Evolutionary conservation across 2,797 vertebrate species (phyloP).

Genomic region (Semotilus atromaculatus): DNA sequence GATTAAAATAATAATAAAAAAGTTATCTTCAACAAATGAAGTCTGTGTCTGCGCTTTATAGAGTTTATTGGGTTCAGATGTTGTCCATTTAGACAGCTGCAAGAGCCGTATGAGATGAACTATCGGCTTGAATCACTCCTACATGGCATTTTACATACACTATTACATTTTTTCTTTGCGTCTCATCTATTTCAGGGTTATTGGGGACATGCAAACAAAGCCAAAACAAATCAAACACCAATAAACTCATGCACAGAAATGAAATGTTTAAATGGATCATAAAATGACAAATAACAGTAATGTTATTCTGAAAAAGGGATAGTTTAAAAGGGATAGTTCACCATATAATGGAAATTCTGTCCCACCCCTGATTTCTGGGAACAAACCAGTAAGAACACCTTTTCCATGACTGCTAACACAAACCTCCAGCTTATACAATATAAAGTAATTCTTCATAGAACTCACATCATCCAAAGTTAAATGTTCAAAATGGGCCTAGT

Average conservation of each 20-base stretch:
- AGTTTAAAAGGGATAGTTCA: no score
- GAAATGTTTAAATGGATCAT: background rate
- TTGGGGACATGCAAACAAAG: background rate
- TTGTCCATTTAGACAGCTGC: conserved; percentile 42
- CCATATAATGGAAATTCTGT: no score
- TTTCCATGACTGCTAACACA: no score
- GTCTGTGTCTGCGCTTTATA: conserved; percentile 9
- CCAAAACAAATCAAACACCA: background rate
- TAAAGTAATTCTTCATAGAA: no score
- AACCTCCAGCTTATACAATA: no score
- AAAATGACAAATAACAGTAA: background rate
- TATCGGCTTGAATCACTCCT: background rate
- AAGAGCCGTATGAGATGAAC: conserved; percentile 10
- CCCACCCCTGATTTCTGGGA: no score
- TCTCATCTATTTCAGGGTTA: conserved; percentile 7
- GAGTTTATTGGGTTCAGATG: conserved; percentile 48
- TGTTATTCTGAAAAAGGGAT: no score
- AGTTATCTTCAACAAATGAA: conserved; percentile 40
- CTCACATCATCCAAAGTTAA: no score
- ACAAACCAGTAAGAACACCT: no score
- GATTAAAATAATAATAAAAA: conserved; percentile 16
- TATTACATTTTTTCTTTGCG: conserved; percentile 18
- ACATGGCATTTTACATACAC: conserved; percentile 5
- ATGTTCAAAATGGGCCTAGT: no score
- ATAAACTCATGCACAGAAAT: background rate